Base-by-base conservation (phyloP, 1,140 invertebrate genomes). In the Ostrea denselamellosa region DNA sequence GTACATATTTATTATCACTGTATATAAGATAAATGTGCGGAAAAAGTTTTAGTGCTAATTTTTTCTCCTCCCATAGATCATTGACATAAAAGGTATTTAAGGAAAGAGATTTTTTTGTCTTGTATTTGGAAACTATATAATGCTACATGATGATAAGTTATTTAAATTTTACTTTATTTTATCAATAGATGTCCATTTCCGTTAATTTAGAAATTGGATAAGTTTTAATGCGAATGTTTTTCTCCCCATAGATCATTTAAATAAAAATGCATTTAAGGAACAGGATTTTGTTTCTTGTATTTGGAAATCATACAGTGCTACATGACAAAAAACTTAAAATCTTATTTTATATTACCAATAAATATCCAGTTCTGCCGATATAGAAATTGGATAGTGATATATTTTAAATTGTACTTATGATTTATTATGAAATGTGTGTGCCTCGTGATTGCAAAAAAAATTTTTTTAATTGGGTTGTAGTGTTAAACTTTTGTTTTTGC, bases 401-500 rank as follows among this genome's bases (percentile, higher is more conserved):
- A 62, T 62, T 62, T 62, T 62, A 62, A 62, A 62, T 62, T n/a
- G 14, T 62, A 44, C 34, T 44, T 44, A 44, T 44, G 34, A 62
- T 62, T 62, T 62, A 62, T 62, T 62, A 34, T 68, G 65, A 68
- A 28, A 25, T 34, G 68, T 22, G 68, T 28, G 68, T 77, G 68
- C 68, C 68, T 77, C 68, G 56, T 77, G 68, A 25, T 77, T 77
- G 68, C 68, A 77, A 77, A 68, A 77, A 17, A 25, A 77, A 28
- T 14, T 77, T 77, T n/a, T 77, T 14, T 34, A 17, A 28, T 28
- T 77, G 68, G 68, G 68, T 77, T 77, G 68, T 77, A 77, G 68
- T 77, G 68, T 77, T 77, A 77, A 17, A 9, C 22, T 25, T 28
- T 10, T 28, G 25, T 22, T 77, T 62, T 77, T 77, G 68, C 25